A percentile compares a stretch with the other conserved stretches of the same genome.
Conservation (phyloP, 2,113 vertebrate species). For the Laticauda laticaudata region DNA sequence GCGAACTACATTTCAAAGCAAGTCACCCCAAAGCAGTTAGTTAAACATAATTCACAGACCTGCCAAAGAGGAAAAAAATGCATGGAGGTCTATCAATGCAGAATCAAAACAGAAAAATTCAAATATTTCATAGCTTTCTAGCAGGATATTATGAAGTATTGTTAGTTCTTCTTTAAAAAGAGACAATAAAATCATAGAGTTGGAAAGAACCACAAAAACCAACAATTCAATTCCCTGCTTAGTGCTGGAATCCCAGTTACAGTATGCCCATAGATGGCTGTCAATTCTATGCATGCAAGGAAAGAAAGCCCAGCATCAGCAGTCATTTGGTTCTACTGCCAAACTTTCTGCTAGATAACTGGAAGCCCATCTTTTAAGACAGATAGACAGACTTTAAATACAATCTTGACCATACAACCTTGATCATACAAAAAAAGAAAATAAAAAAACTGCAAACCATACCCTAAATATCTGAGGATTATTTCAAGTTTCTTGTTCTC, state of each 20-base stretch:
- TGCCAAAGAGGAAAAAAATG: not conserved
- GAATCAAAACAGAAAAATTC: not conserved
- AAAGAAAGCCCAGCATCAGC: not conserved
- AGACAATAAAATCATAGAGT: not conserved
- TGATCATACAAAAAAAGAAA: not conserved
- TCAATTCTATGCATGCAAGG: not conserved
- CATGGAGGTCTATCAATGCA: not conserved
- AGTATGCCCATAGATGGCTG: not conserved
- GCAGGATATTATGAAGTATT: not conserved
- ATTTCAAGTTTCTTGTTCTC: not conserved
- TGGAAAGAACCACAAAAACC: not conserved
- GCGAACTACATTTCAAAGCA: not conserved
- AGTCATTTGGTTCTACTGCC: not conserved
- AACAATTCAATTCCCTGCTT: not conserved
- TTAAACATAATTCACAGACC: not conserved
- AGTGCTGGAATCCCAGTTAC: not conserved
- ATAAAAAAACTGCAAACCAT: not conserved
- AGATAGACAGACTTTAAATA: not conserved
- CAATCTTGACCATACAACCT: not conserved
- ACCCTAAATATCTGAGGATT: not conserved
- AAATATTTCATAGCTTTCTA: not conserved
- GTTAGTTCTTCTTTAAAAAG: not conserved
- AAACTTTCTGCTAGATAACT: not conserved
- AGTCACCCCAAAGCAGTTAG: not conserved
- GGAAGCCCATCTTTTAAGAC: not conserved